A percentile compares a stretch with the other conserved stretches of the same genome.
These are phyloP conservation scores for Bubalus kerabau DNA, from an alignment of 2,113 vertebrate species.

Conservation along the genomic window DNA sequence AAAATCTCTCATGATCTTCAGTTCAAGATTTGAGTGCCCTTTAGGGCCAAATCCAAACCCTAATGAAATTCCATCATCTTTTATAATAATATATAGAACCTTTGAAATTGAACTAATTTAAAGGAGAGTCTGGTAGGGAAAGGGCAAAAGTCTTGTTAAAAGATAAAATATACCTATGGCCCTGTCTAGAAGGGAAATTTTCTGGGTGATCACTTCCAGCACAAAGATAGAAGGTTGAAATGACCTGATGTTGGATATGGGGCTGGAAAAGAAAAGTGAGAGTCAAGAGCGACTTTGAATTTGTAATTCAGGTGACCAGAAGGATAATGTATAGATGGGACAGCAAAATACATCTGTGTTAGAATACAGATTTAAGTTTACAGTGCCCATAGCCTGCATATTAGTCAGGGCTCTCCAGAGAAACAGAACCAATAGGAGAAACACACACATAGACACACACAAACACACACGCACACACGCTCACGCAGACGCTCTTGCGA, in stretches of 20 bases:
- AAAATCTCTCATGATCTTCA: neutral
- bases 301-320: neutral
- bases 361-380: neutral
- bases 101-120: conserved; percentile 18
- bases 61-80: neutral
- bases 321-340: neutral
- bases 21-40: neutral
- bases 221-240: neutral
- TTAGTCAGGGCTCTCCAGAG: neutral
- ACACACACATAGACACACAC: neutral
- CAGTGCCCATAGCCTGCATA: neutral
- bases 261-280: neutral
- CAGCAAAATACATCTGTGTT: neutral
- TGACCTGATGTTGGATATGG: neutral
- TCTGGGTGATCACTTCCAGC: too few species aligned
- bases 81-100: neutral
- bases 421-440: neutral
- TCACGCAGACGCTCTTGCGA: accelerated
- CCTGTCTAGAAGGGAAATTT: neutral
- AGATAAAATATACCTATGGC: neutral
- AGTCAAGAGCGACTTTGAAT: neutral
- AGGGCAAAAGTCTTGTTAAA: neutral
- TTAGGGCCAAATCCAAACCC: neutral
- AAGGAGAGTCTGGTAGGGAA: neutral
- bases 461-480: neutral